Evolutionary conservation across 2,797 vertebrate species (phyloP), one percentile per base, ranked within the genome.

Genomic region (Cossypha caffra): DNA sequence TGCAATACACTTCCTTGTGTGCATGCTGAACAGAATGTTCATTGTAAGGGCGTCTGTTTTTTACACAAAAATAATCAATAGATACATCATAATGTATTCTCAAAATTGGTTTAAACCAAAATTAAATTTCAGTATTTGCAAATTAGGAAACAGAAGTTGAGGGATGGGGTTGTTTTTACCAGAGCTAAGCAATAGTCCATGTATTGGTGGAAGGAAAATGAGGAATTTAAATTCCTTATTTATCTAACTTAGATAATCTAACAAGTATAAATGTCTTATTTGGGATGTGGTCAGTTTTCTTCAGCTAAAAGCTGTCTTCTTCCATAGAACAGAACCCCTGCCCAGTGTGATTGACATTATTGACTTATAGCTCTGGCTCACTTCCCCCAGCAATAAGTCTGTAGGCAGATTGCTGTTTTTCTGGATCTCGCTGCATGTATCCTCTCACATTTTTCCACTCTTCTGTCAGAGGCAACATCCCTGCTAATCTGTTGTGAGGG

Each of bases 21-120:
- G 26, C 28, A 16, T 40, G 16, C 38, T 31, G 66, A 75, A 13
- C 8, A 59, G 23, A 45, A 25, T 76, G 23, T 50, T 75, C 48
- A 24, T 26, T 72, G 10, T 51, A 40, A 90, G n/a, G 38, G 18
- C 5, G 0, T 40, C 12, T 89, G 9, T 6, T 71, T 80, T 67
- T 79, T 45, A 25, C 35, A 51, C 28, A 71, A 47, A 93, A 83
- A 28, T 1, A 74, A 73, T 57, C 45, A 48, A 54, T 66, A 90
- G 20, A 51, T 86, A 20, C 4, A 51, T 82, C 43, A 35, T 54
- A 43, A 26, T 20, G 4, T 69, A 17, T 28, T 54, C 31, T 87
- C 82, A 58, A 90, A 94, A 85, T 84, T 85, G 28, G 4, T 84
- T 92, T 90, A 92, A 86, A 35, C 18, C 26, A 63, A 72, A 68